Evolutionary conservation across 1,140 invertebrate species (phyloP).

Genomic region (Eupristina koningsbergeri): DNA sequence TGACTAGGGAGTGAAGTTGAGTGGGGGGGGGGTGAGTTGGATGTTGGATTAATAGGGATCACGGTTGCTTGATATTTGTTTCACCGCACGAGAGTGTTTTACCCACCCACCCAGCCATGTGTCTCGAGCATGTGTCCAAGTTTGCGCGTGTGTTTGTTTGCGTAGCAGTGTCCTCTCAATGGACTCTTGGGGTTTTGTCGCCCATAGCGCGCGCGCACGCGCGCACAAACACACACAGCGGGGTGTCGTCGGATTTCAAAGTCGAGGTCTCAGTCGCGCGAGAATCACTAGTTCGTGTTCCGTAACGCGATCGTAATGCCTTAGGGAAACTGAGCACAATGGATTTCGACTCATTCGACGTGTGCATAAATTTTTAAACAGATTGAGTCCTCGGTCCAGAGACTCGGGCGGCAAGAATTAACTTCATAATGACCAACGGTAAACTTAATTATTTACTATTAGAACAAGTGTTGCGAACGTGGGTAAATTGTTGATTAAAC

Average conservation of each 20-base stretch:
- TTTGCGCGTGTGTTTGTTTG: neutral
- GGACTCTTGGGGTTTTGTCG: slow-evolving; percentile 14
- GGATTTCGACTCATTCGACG: neutral
- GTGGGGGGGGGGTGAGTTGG: neutral
- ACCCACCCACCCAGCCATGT: neutral
- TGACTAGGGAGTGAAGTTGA: neutral
- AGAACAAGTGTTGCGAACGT: no score
- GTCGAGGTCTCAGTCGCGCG: slow-evolving; percentile 39
- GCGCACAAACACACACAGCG: neutral
- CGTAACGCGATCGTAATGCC: neutral
- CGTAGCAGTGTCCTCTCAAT: no score
- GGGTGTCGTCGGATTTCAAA: slow-evolving; percentile 43
- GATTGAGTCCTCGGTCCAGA: no score
- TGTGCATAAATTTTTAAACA: neutral
- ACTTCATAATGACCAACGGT: no score
- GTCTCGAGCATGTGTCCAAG: neutral
- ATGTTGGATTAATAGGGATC: neutral
- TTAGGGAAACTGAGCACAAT: neutral
- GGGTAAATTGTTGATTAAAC: neutral
- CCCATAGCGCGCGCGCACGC: neutral
- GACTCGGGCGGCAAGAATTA: no score
- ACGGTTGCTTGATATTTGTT: slow-evolving; percentile 16
- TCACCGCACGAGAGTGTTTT: neutral
- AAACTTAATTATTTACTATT: no score
- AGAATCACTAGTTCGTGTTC: neutral